Evolutionary conservation across 2,888 invertebrate species (phyloP), one percentile per base, ranked within the genome.

Genomic region (Cerastis rubricosa): DNA sequence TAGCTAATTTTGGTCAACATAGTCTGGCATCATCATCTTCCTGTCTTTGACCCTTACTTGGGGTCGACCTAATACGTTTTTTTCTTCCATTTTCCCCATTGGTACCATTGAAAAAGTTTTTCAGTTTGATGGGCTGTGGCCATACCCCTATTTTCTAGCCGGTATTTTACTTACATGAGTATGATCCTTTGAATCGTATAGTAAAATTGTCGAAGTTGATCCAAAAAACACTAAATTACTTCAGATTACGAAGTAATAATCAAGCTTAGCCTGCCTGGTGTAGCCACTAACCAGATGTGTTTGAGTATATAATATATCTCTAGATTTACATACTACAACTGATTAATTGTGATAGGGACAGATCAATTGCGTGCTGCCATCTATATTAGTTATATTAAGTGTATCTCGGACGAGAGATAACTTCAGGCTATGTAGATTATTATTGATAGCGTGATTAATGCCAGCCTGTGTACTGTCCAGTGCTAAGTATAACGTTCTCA

Each of bases 281-380:
- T 17, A 59, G 8, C 29, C 25, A 59, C 51, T 40, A 61, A 49
- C 40, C 69, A 63, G 57, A 80, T 71, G 59, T 19, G 35, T 47
- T 57, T 57, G 25, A 57, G 43, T 76, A 64, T 57, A 59, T 70
- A 68, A 51, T 67, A 63, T 51, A 74, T 61, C 40, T 22, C 63
- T 67, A 63, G 63, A 64, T 76, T 51, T 65, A 79, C 68, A 73
- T 83, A 85, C 22, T 68, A 51, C 29, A 5, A 45, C 75, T 84
- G 84, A 87, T 86, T 87, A 84, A 87, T 84, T 71, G 80, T 74
- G 65, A 76, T 80, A 68, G 80, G 71, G 72, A 76, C 71, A 74
- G 72, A 87, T 83, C 78, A 77, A 79, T 78, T 68, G 80, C 73
- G 73, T 76, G 54, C 54, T 74, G 57, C 67, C 51, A 74, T 66